Evolutionary conservation across 2,797 vertebrate species (phyloP).

Genomic region (Poeciliopsis gracilis): DNA sequence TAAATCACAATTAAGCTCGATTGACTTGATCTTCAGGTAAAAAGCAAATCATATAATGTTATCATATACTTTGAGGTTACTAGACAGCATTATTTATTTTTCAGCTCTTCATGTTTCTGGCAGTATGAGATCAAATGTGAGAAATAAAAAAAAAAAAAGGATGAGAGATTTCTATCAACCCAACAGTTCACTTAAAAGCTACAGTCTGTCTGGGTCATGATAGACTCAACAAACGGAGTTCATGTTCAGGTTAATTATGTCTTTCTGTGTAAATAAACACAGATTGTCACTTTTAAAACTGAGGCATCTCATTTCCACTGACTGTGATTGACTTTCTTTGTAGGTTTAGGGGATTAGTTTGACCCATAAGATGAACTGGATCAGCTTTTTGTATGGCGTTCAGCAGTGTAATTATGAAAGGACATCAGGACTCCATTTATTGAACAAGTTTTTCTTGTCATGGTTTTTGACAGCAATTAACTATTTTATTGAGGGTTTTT

Average conservation of each 20-base stretch:
- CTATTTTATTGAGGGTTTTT: constrained; percentile 35
- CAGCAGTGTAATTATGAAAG: constrained; percentile 60
- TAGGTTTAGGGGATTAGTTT: constrained; percentile 74
- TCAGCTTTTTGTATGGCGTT: constrained; percentile 65
- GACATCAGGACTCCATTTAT: constrained; percentile 53
- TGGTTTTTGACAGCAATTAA: constrained; percentile 51
- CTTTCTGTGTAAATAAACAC: constrained; percentile 72
- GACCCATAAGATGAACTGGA: constrained; percentile 66
- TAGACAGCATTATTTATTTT: background rate
- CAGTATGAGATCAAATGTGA: constrained; percentile 8
- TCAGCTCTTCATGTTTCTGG: background rate
- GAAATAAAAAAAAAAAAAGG: background rate
- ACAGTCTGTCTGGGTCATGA: constrained; percentile 28
- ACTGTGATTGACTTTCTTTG: constrained; percentile 74
- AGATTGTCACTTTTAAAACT: constrained; percentile 61
- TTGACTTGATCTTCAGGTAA: background rate
- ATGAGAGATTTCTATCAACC: constrained; percentile 19
- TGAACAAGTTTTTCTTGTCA: constrained; percentile 59
- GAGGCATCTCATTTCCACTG: constrained; percentile 56
- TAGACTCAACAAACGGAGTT: constrained; percentile 58
- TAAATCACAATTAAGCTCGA: background rate
- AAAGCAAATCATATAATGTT: background rate
- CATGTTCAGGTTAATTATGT: constrained; percentile 76
- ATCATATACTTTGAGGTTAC: background rate
- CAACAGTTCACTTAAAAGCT: constrained; percentile 20